These are phyloP conservation scores for Panagrolaimus sp. DNA, from an alignment of 1,140 invertebrate species.

Conservation along the genomic window DNA sequence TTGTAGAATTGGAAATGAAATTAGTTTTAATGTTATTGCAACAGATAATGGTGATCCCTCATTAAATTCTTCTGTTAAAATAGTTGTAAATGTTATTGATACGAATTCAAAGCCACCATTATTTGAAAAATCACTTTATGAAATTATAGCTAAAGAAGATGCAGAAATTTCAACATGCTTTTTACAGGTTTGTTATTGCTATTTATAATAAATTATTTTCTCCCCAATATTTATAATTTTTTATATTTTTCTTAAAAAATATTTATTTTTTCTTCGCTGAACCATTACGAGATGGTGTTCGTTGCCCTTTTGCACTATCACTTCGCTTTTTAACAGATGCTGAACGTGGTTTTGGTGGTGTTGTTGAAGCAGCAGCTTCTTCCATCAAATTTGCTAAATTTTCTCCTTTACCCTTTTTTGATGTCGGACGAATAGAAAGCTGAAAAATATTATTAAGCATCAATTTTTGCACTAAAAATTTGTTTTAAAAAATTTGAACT, in stretches of 20 bases:
- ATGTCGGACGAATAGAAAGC: not conserved
- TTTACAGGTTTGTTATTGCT: constrained; percentile 75
- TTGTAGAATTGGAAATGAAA: not conserved
- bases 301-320: not conserved
- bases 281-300: constrained; percentile 6
- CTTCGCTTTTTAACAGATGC: constrained; percentile 1
- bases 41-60: constrained; percentile 76
- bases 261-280: not conserved
- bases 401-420: constrained; percentile 11
- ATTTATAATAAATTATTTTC: not conserved
- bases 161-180: constrained; percentile 78
- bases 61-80: constrained; percentile 65
- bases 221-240: no score
- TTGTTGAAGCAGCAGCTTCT: not conserved
- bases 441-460: not conserved
- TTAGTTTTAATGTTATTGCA: constrained; percentile 58
- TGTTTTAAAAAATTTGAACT: no score
- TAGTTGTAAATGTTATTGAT: constrained; percentile 65
- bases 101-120: constrained; percentile 91
- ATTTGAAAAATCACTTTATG: constrained; percentile 91
- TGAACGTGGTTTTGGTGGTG: not conserved
- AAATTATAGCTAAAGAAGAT: constrained; percentile 83
- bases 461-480: no score
- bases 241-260: no score
- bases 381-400: constrained; percentile 13